Evolutionary conservation across 2,797 vertebrate species (phyloP).

Genomic region (Bothrops alternatus): DNA sequence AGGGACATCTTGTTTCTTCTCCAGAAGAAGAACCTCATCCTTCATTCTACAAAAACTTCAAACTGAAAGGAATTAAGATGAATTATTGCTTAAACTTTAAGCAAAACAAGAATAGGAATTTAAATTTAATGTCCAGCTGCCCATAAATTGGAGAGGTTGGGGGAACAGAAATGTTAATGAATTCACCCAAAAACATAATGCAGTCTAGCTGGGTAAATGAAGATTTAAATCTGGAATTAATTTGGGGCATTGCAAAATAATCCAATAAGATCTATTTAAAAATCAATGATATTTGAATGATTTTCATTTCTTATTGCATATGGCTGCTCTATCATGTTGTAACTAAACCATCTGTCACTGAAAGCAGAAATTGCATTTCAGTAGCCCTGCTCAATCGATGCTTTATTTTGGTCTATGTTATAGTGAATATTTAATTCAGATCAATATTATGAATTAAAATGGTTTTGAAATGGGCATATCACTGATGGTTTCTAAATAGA

Average conservation of each 20-base stretch:
- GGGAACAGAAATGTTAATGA: constrained; percentile 56
- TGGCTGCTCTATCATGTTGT: background rate
- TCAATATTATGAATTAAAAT: background rate
- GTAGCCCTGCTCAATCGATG: background rate
- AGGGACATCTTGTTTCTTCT: background rate
- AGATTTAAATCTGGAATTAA: constrained; percentile 61
- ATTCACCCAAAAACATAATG: constrained; percentile 58
- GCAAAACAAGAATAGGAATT: constrained; percentile 50
- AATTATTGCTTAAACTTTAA: constrained; percentile 40
- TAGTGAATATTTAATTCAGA: background rate
- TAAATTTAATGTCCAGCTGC: constrained; percentile 49
- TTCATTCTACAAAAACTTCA: constrained; percentile 1
- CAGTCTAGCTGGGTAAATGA: constrained; percentile 43
- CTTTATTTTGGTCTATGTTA: background rate
- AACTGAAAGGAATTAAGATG: constrained; percentile 21
- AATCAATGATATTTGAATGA: background rate
- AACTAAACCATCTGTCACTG: background rate
- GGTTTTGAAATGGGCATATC: background rate
- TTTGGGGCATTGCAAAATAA: constrained; percentile 48
- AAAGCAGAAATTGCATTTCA: background rate
- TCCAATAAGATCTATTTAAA: constrained; percentile 48
- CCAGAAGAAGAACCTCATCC: background rate
- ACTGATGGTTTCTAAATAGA: background rate
- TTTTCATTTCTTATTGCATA: background rate
- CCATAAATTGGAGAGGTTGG: constrained; percentile 52